These are phyloP conservation scores for Drosophila prostipennis DNA, from an alignment of 2,888 invertebrate genomes.

Conservation along the genomic window DNA sequence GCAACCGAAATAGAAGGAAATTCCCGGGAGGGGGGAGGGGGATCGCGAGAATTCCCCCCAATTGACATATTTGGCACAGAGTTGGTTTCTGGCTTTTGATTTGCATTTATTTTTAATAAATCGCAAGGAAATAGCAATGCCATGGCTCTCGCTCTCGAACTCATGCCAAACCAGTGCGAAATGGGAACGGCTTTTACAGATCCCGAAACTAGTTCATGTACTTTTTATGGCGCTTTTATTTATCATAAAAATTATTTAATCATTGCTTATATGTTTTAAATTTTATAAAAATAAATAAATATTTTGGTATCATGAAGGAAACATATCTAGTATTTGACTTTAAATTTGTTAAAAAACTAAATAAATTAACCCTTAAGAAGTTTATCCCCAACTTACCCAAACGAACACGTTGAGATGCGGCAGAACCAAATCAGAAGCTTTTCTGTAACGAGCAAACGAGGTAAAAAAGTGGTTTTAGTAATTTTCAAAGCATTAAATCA, in stretches of 20 bases:
- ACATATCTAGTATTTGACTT: too few species aligned
- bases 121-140: conserved; percentile 2
- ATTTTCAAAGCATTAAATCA: conserved; percentile 26
- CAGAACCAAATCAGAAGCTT: conserved; percentile 20
- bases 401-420: conserved; percentile 19
- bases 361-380: too few species aligned
- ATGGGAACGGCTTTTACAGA: neutral
- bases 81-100: conserved; percentile 19
- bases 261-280: too few species aligned
- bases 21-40: neutral
- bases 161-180: conserved; percentile 15
- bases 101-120: conserved; percentile 43
- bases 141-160: neutral
- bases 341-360: too few species aligned
- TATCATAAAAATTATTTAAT: too few species aligned
- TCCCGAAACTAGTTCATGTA: neutral
- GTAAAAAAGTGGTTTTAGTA: conserved; percentile 27
- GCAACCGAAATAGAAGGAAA: conserved; percentile 7
- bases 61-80: conserved; percentile 64
- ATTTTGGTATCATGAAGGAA: too few species aligned
- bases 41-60: conserved; percentile 29
- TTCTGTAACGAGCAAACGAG: conserved; percentile 34
- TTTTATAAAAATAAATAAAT: too few species aligned
- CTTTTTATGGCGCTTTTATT: too few species aligned
- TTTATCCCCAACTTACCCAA: conserved; percentile 30